A percentile compares a stretch with the other conserved stretches of the same genome.
phyloP scores from a whole-genome alignment of 92 coral and sea anemone species.

The Montipora capitata region DNA sequence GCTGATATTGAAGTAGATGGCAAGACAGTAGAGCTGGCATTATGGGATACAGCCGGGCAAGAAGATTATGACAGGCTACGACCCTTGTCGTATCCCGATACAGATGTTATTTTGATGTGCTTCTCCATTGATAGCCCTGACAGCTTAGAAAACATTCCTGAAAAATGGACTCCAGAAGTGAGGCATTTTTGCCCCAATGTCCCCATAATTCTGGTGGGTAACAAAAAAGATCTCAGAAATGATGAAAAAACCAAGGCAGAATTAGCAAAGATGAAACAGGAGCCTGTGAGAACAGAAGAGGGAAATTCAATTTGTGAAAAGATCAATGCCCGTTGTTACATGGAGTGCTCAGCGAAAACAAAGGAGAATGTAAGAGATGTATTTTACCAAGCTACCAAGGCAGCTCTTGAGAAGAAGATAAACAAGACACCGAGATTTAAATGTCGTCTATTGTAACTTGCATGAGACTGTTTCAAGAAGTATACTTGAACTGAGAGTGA shows the following conservation, averaged over 20 bases:
- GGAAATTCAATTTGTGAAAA: slow-evolving; percentile 85
- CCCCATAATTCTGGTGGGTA: slow-evolving; percentile 96
- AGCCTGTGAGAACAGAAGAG: slow-evolving; percentile 88
- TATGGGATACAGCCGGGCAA: slow-evolving; percentile 99
- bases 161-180: slow-evolving; percentile 99
- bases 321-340: slow-evolving; percentile 84
- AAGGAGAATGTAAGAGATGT: slow-evolving; percentile 94
- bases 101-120: slow-evolving; percentile 98
- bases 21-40: slow-evolving; percentile 92
- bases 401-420: slow-evolving; percentile 84
- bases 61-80: slow-evolving; percentile 98
- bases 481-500: too few species aligned
- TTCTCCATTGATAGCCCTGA: slow-evolving; percentile 98
- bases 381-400: slow-evolving; percentile 90
- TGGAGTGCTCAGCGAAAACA: slow-evolving; percentile 98
- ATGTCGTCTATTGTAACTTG: slow-evolving; percentile 83
- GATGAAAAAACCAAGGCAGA: slow-evolving; percentile 95
- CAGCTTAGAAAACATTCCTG: slow-evolving; percentile 97
- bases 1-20: slow-evolving; percentile 93
- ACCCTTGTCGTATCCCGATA: slow-evolving; percentile 95
- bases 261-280: slow-evolving; percentile 96
- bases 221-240: slow-evolving; percentile 97
- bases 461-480: neutral
- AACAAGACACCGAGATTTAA: slow-evolving; percentile 61
- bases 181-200: slow-evolving; percentile 98